Evolutionary conservation across 2,888 invertebrate species (phyloP), one percentile per base, ranked within the genome.

Genomic region (Cryptocheilus praepositus): DNA sequence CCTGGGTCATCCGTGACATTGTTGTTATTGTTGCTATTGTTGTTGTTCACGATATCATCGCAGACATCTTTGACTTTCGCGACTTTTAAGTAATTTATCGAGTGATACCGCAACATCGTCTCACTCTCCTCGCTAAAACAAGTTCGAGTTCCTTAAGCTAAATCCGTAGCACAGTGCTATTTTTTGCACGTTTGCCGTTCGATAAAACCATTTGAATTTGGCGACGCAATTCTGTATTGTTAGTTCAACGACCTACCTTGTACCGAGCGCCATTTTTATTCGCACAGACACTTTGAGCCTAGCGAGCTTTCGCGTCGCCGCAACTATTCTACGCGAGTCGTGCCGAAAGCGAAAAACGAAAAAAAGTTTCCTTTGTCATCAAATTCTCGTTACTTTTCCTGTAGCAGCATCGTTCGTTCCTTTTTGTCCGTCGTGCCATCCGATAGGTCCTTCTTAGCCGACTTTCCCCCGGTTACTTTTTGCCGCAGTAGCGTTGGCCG

Each of bases 11-110:
- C 70, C 13, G 61, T 59, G 21, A 60, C 58, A 0, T 28, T 51
- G 19, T 16, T 67, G 2, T 65, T 49, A n/a, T 64, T 64, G 1
- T 62, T 56, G 16, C 70, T 69, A 5, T 61, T 67, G 44, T 82
- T 85, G 56, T 82, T 85, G 52, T 74, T 79, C 59, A 81, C 73
- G 16, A 82, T 80, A 46, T 79, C 80, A n/a, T 76, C 65, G 7
- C 68, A 59, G 2, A 72, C 70, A 8, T 77, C 73, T 49, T 82
- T 78, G 0, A 67, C 44, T 55, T 75, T 70, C 1, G 70, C 59
- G 15, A 71, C 25, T 22, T 57, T 75, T 18, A 67, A 57, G 28
- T 61, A 54, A 64, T 75, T 72, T 0, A 54, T 44, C 2, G 76
- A 51, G 36, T 70, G 57, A 28, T 80, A 82, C 18, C 67, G 70